Evolutionary conservation across 2,113 vertebrate genomes (phyloP), one percentile per base, ranked within the genome.

Genomic region (Ctenodactylus gundi): DNA sequence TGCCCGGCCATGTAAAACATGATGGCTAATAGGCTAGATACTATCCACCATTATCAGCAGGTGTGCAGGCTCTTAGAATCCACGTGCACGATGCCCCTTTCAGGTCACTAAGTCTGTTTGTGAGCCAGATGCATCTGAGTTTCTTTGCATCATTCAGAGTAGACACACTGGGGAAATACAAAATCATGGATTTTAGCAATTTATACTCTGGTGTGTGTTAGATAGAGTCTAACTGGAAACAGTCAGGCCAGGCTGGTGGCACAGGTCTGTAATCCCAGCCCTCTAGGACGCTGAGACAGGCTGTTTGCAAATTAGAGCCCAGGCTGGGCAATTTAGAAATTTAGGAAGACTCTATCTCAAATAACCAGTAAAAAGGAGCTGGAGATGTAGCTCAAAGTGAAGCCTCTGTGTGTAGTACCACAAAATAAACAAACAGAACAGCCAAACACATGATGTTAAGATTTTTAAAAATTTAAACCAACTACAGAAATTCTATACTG

Each of bases 21-120:
- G 14, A 0, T 14, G 18, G 64, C n/a, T 29, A 1, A 1, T 29
- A 1, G 0, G 27, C 62, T 44, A 10, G 39, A 34, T 36, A 1
- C 27, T 8, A 8, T 7, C 62, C 18, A 55, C 60, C 62, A 1
- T n/a, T 2, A 6, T 53, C 58, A 10, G 29, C 41, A 85, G 39
- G 21, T 13, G 11, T 18, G 9, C 3, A 12, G 44, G n/a, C 27
- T 57, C 65, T 14, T 60, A 34, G 21, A 31, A 2, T 14, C 73
- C 36, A 25, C 15, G 10, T 4, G 15, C 1, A 5, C 13, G 53
- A 76, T 75, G 62, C 86, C 18, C 4, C 44, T 85, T 51, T 88
- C 83, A 65, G 58, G 41, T 60, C 31, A 55, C 7, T 46, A 84
- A 55, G 72, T 44, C n/a, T 44, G 73, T 67, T 44, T 82, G 81